A percentile compares a stretch with the other conserved stretches of the same genome.
Evolutionary conservation across 1,140 invertebrate species (phyloP).

Genomic region (Coenobita brevimanus): DNA sequence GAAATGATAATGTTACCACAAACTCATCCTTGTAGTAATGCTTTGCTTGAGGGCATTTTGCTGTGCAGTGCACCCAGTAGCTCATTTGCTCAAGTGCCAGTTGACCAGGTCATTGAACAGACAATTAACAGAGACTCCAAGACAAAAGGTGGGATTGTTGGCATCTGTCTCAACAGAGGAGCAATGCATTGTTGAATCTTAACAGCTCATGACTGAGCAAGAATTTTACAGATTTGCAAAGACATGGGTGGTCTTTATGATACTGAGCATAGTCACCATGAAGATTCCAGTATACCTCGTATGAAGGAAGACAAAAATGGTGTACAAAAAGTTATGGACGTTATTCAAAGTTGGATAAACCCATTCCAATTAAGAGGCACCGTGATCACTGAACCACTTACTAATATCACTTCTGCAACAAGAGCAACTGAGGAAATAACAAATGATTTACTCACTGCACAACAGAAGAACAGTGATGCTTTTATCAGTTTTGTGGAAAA

Average conservation of each 20-base stretch:
- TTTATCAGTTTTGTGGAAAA: slow-evolving; percentile 8
- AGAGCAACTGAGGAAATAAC: not conserved
- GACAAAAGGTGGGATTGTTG: slow-evolving; percentile 20
- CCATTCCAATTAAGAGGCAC: not conserved
- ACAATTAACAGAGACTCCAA: too few relatives aligned
- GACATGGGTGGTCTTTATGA: slow-evolving; percentile 12
- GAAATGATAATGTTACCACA: slow-evolving; percentile 13
- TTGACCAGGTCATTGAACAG: slow-evolving; percentile 21
- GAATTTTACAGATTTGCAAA: not conserved
- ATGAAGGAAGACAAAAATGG: slow-evolving; percentile 4
- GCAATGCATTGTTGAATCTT: slow-evolving; percentile 17
- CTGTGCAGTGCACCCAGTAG: not conserved
- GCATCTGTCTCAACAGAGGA: slow-evolving; percentile 19
- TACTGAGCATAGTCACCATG: not conserved
- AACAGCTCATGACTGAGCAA: slow-evolving; percentile 2
- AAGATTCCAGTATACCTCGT: not conserved
- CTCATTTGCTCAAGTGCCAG: slow-evolving; percentile 24
- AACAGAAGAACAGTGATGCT: not conserved
- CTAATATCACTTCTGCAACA: slow-evolving; percentile 6
- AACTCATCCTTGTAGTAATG: not conserved
- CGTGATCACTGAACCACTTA: not conserved
- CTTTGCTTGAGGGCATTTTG: not conserved
- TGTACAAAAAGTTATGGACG: slow-evolving; percentile 3
- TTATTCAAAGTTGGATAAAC: slow-evolving; percentile 20
- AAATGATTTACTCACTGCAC: too few relatives aligned